Evolutionary conservation across 23 tunicate species (phyloP), one percentile per base, ranked within the genome.

Genomic region (Diplosoma virens): DNA sequence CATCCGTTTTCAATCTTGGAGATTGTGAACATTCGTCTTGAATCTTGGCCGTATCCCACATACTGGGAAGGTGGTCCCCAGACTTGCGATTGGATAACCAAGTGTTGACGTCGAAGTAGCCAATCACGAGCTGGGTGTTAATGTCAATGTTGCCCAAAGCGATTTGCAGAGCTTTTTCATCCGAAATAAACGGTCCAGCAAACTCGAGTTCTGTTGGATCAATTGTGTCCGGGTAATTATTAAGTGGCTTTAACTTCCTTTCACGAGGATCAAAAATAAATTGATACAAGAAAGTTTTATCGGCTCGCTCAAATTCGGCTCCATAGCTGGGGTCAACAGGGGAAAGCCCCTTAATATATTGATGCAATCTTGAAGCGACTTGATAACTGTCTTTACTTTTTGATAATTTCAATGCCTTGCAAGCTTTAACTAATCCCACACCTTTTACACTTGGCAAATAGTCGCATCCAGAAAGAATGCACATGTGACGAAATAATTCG

Each of bases 391-490:
- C 81, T 58, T 80, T 84, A 46, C 89, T 78, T 55, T 85, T 92
- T 28, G 87, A 80, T 29, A 80, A 48, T 58, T 92, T 92, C 16
- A 92, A 28, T 1, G 97, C 97, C 53, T 85, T 85, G 84, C 87
- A 85, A 0, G 97, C 86, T 70, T 92, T 92, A 33, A 35, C 85
- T 24, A 92, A 37, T 2, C 97, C 97, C 5, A 92, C 86, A 34
- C 92, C 92, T 81, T 81, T 85, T 1, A 92, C 79, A 69, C 88
- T 92, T 22, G 91, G 91, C 73, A 92, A 37, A 69, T 92, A 92
- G 76, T 92, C 97, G 63, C 97, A 92, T 6, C 97, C 97, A 6
- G 97, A 92, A 25, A 92, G 52, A 50, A 92, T 92, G 41, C 97
- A 92, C 97, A 85, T 85, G 21, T 92, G 97, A 46, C 97, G 80